These are phyloP conservation scores for Enteromius thamalakanensis DNA, from an alignment of 2,797 vertebrate genomes.

Conservation along the genomic window DNA sequence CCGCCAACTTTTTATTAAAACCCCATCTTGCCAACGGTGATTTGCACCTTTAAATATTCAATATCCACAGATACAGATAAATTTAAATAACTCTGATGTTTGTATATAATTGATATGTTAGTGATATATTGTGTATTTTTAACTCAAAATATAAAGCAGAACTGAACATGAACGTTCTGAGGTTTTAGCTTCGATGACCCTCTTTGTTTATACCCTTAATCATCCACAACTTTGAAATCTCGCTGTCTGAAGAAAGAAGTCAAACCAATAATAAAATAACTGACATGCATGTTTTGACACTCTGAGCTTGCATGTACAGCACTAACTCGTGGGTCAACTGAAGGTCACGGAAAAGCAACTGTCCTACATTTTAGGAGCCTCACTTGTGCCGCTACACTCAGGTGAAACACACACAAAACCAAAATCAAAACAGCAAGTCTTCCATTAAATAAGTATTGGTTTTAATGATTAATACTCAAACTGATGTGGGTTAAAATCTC, in stretches of 20 bases:
- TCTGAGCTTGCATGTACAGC: background rate
- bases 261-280: background rate
- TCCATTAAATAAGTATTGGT: background rate
- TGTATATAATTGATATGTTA: background rate
- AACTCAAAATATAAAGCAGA: background rate
- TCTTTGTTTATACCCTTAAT: background rate
- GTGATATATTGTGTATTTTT: background rate
- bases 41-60: background rate
- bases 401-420: background rate
- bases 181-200: background rate
- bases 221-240: background rate
- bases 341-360: slow-evolving; percentile 64
- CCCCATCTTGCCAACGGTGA: background rate
- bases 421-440: background rate
- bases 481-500: background rate
- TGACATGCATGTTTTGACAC: slow-evolving; percentile 9
- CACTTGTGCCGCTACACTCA: background rate
- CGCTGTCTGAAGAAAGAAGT: background rate
- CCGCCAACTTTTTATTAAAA: background rate
- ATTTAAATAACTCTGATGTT: background rate
- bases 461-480: background rate
- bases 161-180: background rate
- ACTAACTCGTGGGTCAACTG: slow-evolving; percentile 73
- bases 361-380: slow-evolving; percentile 19
- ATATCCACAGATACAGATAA: background rate